Conservation (phyloP, 2,797 vertebrate genomes). For the Chelon auratus region DNA sequence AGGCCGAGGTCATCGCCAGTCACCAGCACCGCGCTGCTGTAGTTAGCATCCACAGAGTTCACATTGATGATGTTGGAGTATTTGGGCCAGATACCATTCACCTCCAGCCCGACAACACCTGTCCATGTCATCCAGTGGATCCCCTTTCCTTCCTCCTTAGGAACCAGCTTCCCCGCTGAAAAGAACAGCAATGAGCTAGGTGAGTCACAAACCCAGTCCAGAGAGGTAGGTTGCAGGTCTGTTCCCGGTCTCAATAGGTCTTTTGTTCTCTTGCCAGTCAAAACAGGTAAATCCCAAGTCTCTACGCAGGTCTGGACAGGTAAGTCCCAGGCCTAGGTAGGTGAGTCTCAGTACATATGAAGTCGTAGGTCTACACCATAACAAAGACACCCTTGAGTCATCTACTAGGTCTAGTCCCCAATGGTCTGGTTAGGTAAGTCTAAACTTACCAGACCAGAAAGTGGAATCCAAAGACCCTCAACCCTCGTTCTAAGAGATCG, state of each 20-base stretch:
- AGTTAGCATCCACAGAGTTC: constrained; percentile 96
- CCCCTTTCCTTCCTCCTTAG: constrained; percentile 93
- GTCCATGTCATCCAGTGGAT: constrained; percentile 97
- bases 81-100: constrained; percentile 95
- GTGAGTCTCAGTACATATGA: background rate
- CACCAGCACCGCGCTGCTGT: constrained; percentile 89
- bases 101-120: constrained; percentile 91
- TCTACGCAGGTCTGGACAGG: accelerated
- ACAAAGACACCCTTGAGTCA: too few relatives aligned
- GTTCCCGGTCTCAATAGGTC: background rate
- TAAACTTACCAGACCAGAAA: too few relatives aligned
- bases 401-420: background rate
- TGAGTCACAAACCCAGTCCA: background rate
- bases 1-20: constrained; percentile 94
- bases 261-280: too few relatives aligned
- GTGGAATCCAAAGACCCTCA: too few relatives aligned
- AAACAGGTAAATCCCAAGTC: background rate
- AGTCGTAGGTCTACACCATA: background rate
- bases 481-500: background rate
- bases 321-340: background rate
- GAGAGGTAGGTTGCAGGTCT: background rate
- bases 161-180: constrained; percentile 90
- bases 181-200: background rate
- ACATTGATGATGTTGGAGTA: constrained; percentile 90
- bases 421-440: too few relatives aligned